Base-by-base conservation (phyloP, 2,113 vertebrate species). In the Caracal caracal region DNA sequence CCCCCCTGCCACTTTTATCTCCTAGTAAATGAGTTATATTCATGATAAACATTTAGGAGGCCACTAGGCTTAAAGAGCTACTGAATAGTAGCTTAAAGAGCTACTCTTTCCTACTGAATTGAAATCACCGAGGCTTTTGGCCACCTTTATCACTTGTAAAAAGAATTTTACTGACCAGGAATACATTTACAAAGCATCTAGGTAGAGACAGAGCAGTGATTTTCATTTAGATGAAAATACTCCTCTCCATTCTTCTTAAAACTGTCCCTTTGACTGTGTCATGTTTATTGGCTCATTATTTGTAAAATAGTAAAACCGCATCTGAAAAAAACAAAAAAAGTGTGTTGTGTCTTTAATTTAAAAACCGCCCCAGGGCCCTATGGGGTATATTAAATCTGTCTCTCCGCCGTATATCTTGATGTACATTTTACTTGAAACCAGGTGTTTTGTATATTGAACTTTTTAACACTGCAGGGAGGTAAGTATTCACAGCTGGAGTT, bases 401-500 rank as follows among this genome's bases (percentile, higher is more conserved):
- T 99, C 98, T 98, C 98, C 98, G 98, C 98, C 93, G 95, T 99
- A 98, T 98, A 99, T 98, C 98, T 98, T 98, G 98, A 98, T 97
- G 98, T 98, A 98, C 98, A 96, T 98, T 99, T 99, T 99, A 98
- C 98, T 99, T 98, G 98, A 98, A 99, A 99, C 98, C 99, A 99
- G 99, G 99, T 99, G 99, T 99, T 99, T 99, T 98, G 98, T 99
- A 98, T 99, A 99, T 99, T 99, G 99, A 99, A 99, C 98, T 99
- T 99, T 99, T 99, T 99, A 98, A 98, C 99, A 98, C 98, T 97
- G 98, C 98, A 94, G 98, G 99, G 99, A 99, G 98, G 98, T 99
- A 99, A 99, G 99, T 99, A 98, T 98, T 99, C 99, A 98, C 99
- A 99, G 99, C 99, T 99, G 99, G 98, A 99, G 98, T 99, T 99